Conservation (phyloP, 2,113 vertebrate species). For the Neopipo cinnamomea region DNA sequence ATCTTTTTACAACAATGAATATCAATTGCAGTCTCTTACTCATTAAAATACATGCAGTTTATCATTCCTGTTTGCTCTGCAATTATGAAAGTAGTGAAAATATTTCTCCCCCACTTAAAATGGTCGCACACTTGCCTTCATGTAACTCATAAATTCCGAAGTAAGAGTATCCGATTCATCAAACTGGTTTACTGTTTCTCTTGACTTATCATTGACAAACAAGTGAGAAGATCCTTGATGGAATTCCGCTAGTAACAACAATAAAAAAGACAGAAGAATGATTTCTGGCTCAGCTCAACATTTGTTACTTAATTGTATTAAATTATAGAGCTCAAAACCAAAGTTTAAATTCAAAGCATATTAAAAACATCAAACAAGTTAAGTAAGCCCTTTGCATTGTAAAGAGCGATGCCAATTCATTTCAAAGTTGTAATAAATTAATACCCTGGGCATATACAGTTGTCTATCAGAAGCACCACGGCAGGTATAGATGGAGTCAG, state of each 20-base stretch:
- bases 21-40: not conserved
- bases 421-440: not conserved
- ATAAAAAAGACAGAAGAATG: not conserved
- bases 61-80: not conserved
- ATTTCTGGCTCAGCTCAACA: not conserved
- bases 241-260: slow-evolving; percentile 69
- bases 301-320: not conserved
- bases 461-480: not conserved
- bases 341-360: not conserved
- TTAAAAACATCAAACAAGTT: not conserved
- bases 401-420: not conserved
- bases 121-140: slow-evolving; percentile 79
- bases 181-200: slow-evolving; percentile 74
- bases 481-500: not conserved
- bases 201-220: slow-evolving; percentile 71
- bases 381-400: not conserved
- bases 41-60: not conserved
- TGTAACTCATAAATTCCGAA: slow-evolving; percentile 82
- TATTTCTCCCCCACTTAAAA: not conserved
- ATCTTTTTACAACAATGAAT: not conserved
- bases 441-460: not conserved
- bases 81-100: not conserved
- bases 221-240: slow-evolving; percentile 72
- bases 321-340: not conserved
- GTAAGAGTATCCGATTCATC: slow-evolving; percentile 75